Evolutionary conservation across 2,797 vertebrate genomes (phyloP).

Genomic region (Acanthiza pusilla): DNA sequence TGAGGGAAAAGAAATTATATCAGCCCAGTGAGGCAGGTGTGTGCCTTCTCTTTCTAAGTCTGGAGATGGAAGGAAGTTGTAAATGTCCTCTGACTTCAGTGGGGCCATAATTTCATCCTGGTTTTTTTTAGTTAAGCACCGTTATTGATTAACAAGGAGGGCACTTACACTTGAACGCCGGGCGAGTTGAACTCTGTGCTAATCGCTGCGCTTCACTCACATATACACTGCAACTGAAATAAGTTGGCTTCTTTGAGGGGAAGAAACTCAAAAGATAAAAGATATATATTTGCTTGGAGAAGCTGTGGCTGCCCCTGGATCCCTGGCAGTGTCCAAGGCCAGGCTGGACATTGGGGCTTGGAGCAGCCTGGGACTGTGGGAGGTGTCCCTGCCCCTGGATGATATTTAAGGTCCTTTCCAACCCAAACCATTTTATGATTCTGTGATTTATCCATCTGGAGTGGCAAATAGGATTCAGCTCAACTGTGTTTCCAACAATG

Average conservation of each 20-base stretch:
- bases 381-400: background rate
- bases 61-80: background rate
- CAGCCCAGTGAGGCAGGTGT: background rate
- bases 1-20: background rate
- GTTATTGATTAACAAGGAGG: background rate
- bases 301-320: background rate
- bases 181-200: background rate
- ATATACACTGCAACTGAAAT: background rate
- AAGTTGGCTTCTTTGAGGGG: background rate
- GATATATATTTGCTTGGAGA: background rate
- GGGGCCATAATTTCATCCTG: background rate
- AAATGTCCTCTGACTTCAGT: background rate
- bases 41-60: background rate
- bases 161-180: background rate
- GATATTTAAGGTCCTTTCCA: background rate
- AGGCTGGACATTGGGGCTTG: background rate
- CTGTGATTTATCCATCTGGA: background rate
- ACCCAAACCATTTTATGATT: background rate
- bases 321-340: background rate
- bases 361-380: background rate
- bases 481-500: background rate
- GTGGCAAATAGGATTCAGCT: background rate
- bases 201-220: background rate
- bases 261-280: background rate
- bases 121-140: background rate